A percentile compares a stretch with the other conserved stretches of the same genome.
These are phyloP conservation scores for Theocolax elegans DNA, from an alignment of 1,140 invertebrate genomes.

Conservation along the genomic window DNA sequence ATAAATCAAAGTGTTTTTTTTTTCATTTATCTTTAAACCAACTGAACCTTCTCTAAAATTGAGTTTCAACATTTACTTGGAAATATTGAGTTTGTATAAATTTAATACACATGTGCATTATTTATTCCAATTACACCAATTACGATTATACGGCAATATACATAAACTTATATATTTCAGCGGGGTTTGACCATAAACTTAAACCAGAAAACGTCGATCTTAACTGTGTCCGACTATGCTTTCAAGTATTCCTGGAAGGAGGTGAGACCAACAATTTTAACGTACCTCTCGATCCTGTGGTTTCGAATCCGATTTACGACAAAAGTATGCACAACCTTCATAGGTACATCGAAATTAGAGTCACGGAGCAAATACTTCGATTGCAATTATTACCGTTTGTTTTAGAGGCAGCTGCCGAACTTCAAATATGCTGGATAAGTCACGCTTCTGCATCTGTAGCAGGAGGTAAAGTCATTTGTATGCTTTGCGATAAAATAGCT, in stretches of 20 bases:
- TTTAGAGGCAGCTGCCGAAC: conserved; percentile 88
- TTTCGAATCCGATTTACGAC: conserved; percentile 93
- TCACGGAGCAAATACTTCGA: too few relatives aligned
- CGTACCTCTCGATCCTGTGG: conserved; percentile 81
- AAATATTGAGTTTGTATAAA: too few relatives aligned
- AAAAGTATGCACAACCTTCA: conserved; percentile 74
- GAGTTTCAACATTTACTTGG: too few relatives aligned
- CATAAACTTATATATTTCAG: conserved; percentile 65
- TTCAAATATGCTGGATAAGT: conserved; percentile 88
- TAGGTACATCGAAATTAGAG: too few relatives aligned
- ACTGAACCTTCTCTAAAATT: too few relatives aligned
- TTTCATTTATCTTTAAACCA: too few relatives aligned
- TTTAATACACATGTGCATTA: too few relatives aligned
- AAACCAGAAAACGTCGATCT: conserved; percentile 89
- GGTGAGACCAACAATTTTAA: conserved; percentile 69
- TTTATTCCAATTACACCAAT: too few relatives aligned
- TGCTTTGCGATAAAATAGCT: conserved; percentile 91
- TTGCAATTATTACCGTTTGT: neutral
- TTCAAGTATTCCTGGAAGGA: conserved; percentile 92
- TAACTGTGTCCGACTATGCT: conserved; percentile 92
- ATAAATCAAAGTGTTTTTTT: too few relatives aligned
- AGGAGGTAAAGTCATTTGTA: conserved; percentile 90
- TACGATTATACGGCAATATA: too few relatives aligned
- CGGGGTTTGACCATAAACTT: conserved; percentile 85
- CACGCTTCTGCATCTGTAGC: conserved; percentile 82